Conservation (phyloP, 2,888 invertebrate genomes). For the Drosophila nr. perissopoda region DNA sequence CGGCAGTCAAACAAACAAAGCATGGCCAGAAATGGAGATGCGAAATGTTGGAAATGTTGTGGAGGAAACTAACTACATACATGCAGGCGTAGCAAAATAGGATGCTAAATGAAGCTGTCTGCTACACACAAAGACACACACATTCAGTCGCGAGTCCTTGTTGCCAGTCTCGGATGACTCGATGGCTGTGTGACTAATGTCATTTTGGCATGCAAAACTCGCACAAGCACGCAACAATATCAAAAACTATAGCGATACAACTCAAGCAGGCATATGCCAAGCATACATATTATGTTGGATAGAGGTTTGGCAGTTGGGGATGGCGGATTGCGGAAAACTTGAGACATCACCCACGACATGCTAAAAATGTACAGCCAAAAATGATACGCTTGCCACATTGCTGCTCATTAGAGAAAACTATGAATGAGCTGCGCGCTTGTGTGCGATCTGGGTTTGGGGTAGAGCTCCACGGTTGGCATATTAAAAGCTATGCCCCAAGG, state of each 20-base stretch:
- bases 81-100: constrained; percentile 13
- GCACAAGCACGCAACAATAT: constrained; percentile 63
- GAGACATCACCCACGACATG: constrained; percentile 54
- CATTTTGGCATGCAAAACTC: constrained; percentile 74
- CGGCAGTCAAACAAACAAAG: constrained; percentile 44
- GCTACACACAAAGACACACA: constrained; percentile 17
- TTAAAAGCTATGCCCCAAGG: constrained; percentile 53
- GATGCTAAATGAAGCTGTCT: constrained; percentile 65
- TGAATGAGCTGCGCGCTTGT: constrained; percentile 29
- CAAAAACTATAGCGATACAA: constrained; percentile 44
- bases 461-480: constrained; percentile 47
- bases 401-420: constrained; percentile 71
- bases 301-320: neutral
- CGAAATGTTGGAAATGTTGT: constrained; percentile 16
- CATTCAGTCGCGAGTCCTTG: constrained; percentile 5
- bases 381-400: constrained; percentile 66
- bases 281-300: constrained; percentile 19
- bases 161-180: constrained; percentile 23
- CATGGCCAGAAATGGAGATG: constrained; percentile 31
- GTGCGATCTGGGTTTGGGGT: neutral
- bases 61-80: constrained; percentile 14
- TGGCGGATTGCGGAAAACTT: neutral
- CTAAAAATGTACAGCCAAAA: constrained; percentile 56
- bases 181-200: constrained; percentile 74
- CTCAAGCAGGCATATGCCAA: constrained; percentile 43